phyloP scores from a whole-genome alignment of 1,140 invertebrate genomes.

The Bombus cullumanus region DNA sequence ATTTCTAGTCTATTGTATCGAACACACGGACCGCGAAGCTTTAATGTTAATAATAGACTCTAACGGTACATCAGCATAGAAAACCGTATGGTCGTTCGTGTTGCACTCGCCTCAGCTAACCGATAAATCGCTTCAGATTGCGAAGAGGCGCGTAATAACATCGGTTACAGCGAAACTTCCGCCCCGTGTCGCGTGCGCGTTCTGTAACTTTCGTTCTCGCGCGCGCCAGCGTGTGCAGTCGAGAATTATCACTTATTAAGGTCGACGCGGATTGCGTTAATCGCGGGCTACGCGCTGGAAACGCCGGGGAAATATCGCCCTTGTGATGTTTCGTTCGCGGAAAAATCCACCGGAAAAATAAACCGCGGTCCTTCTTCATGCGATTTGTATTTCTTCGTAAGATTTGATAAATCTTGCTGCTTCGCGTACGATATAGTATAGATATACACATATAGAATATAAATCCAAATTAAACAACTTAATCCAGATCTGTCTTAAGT shows the following conservation, averaged over 20 bases:
- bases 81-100: background rate
- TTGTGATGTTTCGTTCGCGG: too few species aligned
- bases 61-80: constrained; percentile 4
- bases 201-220: constrained; percentile 56
- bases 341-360: too few species aligned
- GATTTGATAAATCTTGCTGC: background rate
- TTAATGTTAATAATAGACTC: background rate
- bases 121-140: constrained; percentile 42
- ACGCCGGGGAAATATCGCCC: background rate
- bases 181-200: constrained; percentile 40
- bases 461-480: too few species aligned
- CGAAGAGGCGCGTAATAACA: constrained; percentile 29
- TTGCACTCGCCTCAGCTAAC: background rate
- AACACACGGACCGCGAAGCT: background rate
- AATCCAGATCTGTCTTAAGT: too few species aligned
- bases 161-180: constrained; percentile 45
- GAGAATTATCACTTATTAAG: constrained; percentile 51
- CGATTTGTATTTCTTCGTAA: background rate
- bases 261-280: constrained; percentile 39
- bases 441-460: too few species aligned
- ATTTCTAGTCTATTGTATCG: background rate
- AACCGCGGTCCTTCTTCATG: background rate
- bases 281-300: background rate
- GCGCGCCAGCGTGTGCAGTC: constrained; percentile 6
- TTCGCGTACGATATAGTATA: background rate